These are phyloP conservation scores for Stomatorhinus ivindoensis DNA, from an alignment of 2,113 vertebrate species.

Conservation along the genomic window DNA sequence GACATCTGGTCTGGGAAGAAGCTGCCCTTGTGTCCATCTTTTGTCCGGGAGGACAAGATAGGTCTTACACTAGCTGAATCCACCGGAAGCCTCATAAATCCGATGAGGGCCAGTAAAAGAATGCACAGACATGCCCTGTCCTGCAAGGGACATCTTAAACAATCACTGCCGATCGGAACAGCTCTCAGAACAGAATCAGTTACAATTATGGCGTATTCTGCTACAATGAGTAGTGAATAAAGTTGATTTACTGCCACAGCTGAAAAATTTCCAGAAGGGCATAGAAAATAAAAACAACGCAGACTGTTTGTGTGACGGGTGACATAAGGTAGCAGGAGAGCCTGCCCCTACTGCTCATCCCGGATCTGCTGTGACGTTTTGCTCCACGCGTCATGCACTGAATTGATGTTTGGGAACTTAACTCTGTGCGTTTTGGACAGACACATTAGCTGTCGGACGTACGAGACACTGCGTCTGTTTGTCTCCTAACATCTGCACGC, in stretches of 20 bases:
- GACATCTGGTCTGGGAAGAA: conserved; percentile 59
- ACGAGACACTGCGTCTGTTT: conserved; percentile 31
- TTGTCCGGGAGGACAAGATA: conserved; percentile 31
- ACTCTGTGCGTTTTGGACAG: not conserved
- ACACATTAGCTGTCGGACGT: conserved; percentile 24
- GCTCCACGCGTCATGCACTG: not conserved
- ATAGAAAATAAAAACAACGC: not conserved
- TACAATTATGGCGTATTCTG: not conserved
- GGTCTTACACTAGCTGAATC: not conserved
- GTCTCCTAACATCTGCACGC: conserved; percentile 60
- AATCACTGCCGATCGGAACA: not conserved
- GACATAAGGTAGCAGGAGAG: not conserved
- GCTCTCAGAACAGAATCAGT: not conserved
- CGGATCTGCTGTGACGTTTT: not conserved
- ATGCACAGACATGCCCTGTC: not conserved
- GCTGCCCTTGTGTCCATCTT: conserved; percentile 46
- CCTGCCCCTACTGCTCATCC: not conserved
- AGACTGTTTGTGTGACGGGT: not conserved
- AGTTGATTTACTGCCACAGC: not conserved
- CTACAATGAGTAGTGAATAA: not conserved
- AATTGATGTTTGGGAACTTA: not conserved
- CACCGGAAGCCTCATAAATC: not conserved
- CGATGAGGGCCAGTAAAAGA: not conserved
- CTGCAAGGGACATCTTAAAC: not conserved
- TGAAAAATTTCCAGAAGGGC: not conserved